Evolutionary conservation across 1,140 invertebrate genomes (phyloP).

Genomic region (Drosophila subpulchrella): DNA sequence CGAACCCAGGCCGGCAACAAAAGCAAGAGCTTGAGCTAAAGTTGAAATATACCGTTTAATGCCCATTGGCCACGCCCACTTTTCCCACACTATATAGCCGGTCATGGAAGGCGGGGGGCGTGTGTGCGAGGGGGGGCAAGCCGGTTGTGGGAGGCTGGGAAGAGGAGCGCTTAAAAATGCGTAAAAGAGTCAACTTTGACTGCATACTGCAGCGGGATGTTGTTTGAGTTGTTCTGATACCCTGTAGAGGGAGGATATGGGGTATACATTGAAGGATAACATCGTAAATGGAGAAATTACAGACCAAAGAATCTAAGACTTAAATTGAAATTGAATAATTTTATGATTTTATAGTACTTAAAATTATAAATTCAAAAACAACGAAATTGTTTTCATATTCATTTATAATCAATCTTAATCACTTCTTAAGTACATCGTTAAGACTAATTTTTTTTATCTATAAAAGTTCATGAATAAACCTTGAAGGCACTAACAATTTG

Average conservation of each 20-base stretch:
- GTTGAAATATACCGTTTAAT: constrained; percentile 78
- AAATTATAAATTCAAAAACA: no score
- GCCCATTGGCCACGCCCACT: constrained; percentile 76
- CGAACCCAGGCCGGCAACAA: constrained; percentile 52
- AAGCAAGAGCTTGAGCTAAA: constrained; percentile 72
- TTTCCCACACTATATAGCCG: constrained; percentile 69
- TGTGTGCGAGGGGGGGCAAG: constrained; percentile 7
- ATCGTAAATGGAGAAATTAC: no score
- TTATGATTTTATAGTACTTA: no score
- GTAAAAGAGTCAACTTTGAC: constrained; percentile 80
- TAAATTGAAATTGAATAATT: no score
- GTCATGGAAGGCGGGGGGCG: constrained; percentile 1
- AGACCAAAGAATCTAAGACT: no score
- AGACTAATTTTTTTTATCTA: no score
- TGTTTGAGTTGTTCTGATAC: constrained; percentile 52
- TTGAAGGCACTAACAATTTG: no score
- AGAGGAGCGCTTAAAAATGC: constrained; percentile 70
- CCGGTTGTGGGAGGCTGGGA: constrained; percentile 10
- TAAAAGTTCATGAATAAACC: no score
- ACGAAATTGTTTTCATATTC: no score
- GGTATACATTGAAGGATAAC: background rate
- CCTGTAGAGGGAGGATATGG: background rate
- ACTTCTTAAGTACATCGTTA: no score
- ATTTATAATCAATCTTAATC: no score
- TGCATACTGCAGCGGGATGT: constrained; percentile 60